Base-by-base conservation (phyloP, 2,888 invertebrate genomes). In the Euplagia quadripunctaria region DNA sequence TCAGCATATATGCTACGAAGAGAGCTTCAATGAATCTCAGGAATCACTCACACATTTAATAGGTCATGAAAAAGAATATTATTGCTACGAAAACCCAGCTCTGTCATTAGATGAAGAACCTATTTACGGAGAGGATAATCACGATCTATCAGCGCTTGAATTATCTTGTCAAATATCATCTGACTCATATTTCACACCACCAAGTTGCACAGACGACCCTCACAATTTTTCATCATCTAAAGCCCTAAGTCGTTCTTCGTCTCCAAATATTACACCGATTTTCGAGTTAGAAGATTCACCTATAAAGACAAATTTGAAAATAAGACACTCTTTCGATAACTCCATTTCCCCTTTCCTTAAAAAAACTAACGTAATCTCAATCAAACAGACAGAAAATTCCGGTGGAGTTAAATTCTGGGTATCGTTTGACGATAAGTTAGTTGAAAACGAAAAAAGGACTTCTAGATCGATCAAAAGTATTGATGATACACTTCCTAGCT, bases 391-490 rank as follows among this genome's bases (percentile, higher is more conserved):
- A 0, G 91, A 89, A 66, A 91, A 94, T 61, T 89, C 86, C 0
- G 95, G 96, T 0, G 96, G 96, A 0, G 85, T 95, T 0, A 96
- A 95, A 79, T 96, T 94, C 65, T 96, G 96, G 96, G 55, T 96
- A 0, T 96, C 95, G 0, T 96, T 96, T 71, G 94, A 96, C 64
- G 93, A 94, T 17, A 88, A 86, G 71, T 3, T 83, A 0, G 73
- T 79, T 0, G 83, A 90, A n/a, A 75, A 79, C 5, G 84, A 87
- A 0, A 81, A 74, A 72, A 84, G 76, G 0, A 12, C 55, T 7
- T 17, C 9, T 0, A 74, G 75, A 67, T 73, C 66, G 42, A 70
- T 61, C 6, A 89, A 72, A 77, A 86, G 84, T 72, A 80, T 79
- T 2, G 91, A 92, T 14, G 91, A 92, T 4, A 87, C 87, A 0